These are phyloP conservation scores for Andricus curvator DNA, from an alignment of 2,888 invertebrate genomes.

Conservation along the genomic window DNA sequence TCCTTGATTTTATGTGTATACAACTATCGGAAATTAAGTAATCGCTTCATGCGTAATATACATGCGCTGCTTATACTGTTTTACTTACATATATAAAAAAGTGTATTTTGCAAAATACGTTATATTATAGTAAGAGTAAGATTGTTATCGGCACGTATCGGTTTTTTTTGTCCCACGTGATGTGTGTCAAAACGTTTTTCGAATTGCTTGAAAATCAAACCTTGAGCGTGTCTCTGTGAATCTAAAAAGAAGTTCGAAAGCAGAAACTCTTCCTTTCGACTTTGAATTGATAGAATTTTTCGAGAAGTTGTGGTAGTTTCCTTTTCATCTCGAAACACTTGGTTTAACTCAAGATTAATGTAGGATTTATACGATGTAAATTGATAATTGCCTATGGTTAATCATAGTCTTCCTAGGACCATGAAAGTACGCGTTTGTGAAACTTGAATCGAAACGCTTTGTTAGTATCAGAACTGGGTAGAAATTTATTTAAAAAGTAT, in stretches of 20 bases:
- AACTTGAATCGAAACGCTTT: conserved; percentile 15
- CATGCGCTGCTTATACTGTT: conserved; percentile 82
- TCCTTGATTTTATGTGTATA: conserved; percentile 75
- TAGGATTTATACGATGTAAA: conserved; percentile 33
- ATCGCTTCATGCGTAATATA: conserved; percentile 78
- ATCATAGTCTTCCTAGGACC: conserved; percentile 78
- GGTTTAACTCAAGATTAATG: conserved; percentile 34
- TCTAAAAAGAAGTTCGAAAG: conserved; percentile 40
- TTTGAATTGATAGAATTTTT: conserved; percentile 41
- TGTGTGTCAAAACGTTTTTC: conserved; percentile 32
- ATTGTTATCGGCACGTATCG: conserved; percentile 33
- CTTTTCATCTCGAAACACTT: conserved; percentile 14
- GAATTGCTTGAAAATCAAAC: conserved; percentile 35
- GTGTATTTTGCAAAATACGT: conserved; percentile 40
- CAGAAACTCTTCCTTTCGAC: conserved; percentile 44
- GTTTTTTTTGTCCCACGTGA: conserved; percentile 34
- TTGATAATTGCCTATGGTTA: conserved; percentile 74
- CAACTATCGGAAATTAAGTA: conserved; percentile 72
- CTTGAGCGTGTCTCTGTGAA: conserved; percentile 48
- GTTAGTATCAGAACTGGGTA: conserved; percentile 19
- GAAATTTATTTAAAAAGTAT: background rate
- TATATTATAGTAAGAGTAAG: conserved; percentile 30
- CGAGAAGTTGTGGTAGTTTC: background rate
- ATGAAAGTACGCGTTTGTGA: conserved; percentile 39
- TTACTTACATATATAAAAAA: conserved; percentile 49